These are phyloP conservation scores for Petaurus breviceps DNA, from an alignment of 2,113 vertebrate species.

Conservation along the genomic window DNA sequence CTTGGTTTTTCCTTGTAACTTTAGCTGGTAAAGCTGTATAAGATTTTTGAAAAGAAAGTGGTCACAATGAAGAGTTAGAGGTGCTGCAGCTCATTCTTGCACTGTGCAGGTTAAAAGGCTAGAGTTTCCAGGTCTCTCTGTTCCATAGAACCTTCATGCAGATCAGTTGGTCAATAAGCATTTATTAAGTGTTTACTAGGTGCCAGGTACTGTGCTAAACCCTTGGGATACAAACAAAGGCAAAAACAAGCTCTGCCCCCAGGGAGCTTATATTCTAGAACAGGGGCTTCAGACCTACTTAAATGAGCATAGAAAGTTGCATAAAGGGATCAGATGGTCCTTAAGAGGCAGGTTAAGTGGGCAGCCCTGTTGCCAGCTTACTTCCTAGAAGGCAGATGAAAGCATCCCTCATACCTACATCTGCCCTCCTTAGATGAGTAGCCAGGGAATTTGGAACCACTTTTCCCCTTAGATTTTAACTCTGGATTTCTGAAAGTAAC, in stretches of 20 bases:
- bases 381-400: neutral
- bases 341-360: neutral
- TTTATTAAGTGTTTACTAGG: neutral
- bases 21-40: constrained; percentile 22
- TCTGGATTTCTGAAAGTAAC: neutral
- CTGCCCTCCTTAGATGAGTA: neutral
- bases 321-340: neutral
- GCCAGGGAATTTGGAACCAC: neutral
- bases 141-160: neutral
- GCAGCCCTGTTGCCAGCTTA: neutral
- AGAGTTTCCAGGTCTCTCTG: neutral
- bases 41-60: constrained; percentile 21
- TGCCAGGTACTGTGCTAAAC: neutral
- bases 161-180: neutral
- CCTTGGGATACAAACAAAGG: neutral
- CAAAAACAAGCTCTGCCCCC: neutral
- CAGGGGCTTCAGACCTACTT: neutral
- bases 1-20: neutral
- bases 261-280: neutral
- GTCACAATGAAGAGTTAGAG: neutral
- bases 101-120: neutral
- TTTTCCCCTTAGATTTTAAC: neutral
- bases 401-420: neutral
- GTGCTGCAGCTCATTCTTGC: neutral
- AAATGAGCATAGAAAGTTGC: neutral